A percentile compares a stretch with the other conserved stretches of the same genome.
Conservation (phyloP, 2,113 vertebrate species). For the Caracal caracal region DNA sequence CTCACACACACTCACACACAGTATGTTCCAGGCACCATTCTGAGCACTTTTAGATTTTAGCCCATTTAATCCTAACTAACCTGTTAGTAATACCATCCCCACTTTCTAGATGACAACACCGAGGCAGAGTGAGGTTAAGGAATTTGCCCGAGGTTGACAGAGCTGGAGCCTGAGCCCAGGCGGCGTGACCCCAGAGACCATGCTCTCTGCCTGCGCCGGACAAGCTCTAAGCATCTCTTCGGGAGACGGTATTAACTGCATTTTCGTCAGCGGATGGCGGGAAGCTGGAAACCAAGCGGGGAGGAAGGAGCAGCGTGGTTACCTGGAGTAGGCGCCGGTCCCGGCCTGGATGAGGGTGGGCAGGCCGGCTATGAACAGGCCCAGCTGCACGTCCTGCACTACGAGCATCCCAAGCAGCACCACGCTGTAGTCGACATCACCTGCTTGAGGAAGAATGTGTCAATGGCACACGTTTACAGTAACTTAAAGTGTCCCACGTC, state of each 20-base stretch:
- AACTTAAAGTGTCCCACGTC: background rate
- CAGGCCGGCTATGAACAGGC: slow-evolving; percentile 95
- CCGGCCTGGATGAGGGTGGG: slow-evolving; percentile 95
- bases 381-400: slow-evolving; percentile 98
- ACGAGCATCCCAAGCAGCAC: slow-evolving; percentile 97
- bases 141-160: background rate
- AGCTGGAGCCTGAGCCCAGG: background rate
- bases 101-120: background rate
- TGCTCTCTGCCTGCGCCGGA: fast-evolving
- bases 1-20: background rate
- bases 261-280: background rate
- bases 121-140: too few species aligned
- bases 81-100: background rate
- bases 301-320: background rate
- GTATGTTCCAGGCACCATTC: too few species aligned
- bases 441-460: slow-evolving; percentile 78
- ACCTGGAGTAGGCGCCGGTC: slow-evolving; percentile 89
- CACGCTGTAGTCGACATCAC: slow-evolving; percentile 94
- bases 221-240: too few species aligned
- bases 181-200: too few species aligned
- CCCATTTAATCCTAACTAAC: background rate
- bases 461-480: background rate
- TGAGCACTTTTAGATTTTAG: background rate
- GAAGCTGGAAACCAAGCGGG: background rate
- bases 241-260: fast-evolving